Conservation (phyloP, 1,140 invertebrate species). For the Sarcophaga bullata region DNA sequence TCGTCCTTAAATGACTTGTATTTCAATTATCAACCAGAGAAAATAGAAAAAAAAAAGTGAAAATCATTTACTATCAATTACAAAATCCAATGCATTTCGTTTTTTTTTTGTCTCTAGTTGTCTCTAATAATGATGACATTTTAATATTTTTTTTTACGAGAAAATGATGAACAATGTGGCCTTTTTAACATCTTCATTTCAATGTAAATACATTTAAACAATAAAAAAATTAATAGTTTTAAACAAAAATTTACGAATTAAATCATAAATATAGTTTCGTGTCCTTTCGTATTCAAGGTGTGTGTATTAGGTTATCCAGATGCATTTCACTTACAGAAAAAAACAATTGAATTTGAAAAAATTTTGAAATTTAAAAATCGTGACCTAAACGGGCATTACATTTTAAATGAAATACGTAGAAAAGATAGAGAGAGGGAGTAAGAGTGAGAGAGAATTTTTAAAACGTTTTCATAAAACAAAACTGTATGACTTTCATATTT, state of each 20-base stretch:
- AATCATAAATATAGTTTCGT: not conserved
- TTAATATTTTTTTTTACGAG: not conserved
- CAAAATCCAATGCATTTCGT: not conserved
- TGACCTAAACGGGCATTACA: not conserved
- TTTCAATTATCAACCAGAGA: not conserved
- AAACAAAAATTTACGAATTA: not conserved
- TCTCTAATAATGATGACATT: conserved; percentile 11
- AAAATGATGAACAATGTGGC: not conserved
- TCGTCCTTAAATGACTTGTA: conserved; percentile 14
- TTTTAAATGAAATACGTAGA: not conserved
- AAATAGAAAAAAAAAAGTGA: not conserved
- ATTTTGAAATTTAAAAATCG: not conserved
- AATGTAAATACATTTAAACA: not conserved
- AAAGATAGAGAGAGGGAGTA: no score
- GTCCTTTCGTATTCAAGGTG: not conserved
- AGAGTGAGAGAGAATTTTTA: not conserved
- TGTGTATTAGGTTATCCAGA: not conserved
- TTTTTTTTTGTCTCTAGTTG: not conserved
- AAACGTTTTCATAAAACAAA: not conserved
- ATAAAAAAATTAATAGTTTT: conserved; percentile 4
- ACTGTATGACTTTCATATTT: conserved; percentile 8
- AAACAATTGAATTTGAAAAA: not conserved
- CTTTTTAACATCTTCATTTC: not conserved
- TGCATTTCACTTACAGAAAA: not conserved
- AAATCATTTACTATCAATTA: conserved; percentile 7